Evolutionary conservation across 1,140 invertebrate genomes (phyloP).

Genomic region (Himalopsyche phryganea): DNA sequence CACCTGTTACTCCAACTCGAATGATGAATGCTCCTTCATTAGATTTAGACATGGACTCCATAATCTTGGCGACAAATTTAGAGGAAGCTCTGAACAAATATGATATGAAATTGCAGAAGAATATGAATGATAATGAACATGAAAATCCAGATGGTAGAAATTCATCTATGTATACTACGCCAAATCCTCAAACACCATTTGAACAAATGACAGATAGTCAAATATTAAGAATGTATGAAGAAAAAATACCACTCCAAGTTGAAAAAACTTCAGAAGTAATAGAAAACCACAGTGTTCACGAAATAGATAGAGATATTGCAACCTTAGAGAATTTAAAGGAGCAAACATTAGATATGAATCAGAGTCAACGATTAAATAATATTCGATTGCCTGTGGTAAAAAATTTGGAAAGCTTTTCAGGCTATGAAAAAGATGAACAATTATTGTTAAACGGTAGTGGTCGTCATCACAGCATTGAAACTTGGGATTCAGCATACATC

Average conservation of each 20-base stretch:
- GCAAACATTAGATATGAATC: too few species aligned
- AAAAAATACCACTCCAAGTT: background rate
- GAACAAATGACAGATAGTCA: constrained; percentile 32
- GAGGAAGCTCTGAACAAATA: constrained; percentile 32
- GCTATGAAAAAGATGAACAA: constrained; percentile 1
- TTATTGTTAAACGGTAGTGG: background rate
- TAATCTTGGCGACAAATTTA: constrained; percentile 36
- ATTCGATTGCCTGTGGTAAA: too few species aligned
- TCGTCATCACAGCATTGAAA: constrained; percentile 39
- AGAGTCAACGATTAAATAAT: too few species aligned
- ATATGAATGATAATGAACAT: constrained; percentile 10
- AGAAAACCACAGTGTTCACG: constrained; percentile 8
- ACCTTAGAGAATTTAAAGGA: too few species aligned
- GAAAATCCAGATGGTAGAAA: constrained; percentile 9
- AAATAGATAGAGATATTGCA: background rate
- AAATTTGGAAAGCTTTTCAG: constrained; percentile 2
- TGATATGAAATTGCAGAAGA: constrained; percentile 30
- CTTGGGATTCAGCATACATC: constrained; percentile 52
- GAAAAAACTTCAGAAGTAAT: constrained; percentile 4
- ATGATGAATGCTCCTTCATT: constrained; percentile 37
- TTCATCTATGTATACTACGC: constrained; percentile 14
- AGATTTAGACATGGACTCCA: constrained; percentile 37
- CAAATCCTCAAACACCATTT: constrained; percentile 20
- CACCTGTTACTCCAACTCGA: constrained; percentile 47
- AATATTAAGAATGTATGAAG: constrained; percentile 32